Conservation (phyloP, 2,888 invertebrate species). For the Torymus auratus region DNA sequence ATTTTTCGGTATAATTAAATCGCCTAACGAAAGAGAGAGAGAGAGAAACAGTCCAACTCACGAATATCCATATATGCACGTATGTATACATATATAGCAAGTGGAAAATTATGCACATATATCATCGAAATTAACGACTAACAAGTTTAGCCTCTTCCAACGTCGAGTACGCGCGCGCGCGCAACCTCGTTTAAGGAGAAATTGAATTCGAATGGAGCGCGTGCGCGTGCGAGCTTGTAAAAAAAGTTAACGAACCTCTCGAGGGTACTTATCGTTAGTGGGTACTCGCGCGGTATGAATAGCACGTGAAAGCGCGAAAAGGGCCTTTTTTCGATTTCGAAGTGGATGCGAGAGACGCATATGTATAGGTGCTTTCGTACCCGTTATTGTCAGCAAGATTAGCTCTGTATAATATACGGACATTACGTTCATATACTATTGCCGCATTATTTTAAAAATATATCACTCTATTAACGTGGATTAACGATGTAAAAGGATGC, state of each 20-base stretch:
- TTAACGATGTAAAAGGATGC: too few species aligned
- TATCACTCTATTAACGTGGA: too few species aligned
- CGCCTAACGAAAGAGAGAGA: neutral
- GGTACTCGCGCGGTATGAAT: conserved; percentile 3
- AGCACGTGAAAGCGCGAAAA: conserved; percentile 8
- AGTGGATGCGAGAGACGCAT: too few species aligned
- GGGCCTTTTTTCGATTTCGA: too few species aligned
- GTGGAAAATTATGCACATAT: conserved; percentile 16
- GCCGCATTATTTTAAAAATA: too few species aligned
- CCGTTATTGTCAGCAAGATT: too few species aligned
- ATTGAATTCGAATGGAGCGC: conserved; percentile 27
- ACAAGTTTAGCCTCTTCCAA: conserved; percentile 7
- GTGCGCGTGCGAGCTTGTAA: neutral
- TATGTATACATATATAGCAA: neutral
- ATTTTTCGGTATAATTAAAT: conserved; percentile 3
- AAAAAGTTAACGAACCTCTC: conserved; percentile 33
- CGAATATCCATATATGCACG: too few species aligned
- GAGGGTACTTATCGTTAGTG: conserved; percentile 17
- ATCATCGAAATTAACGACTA: conserved; percentile 32
- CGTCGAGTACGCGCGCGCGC: too few species aligned
- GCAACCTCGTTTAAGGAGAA: conserved; percentile 32
- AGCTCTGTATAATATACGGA: too few species aligned
- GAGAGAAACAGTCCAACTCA: neutral
- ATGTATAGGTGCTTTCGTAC: too few species aligned
- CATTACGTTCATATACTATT: too few species aligned